Evolutionary conservation across 2,888 invertebrate genomes (phyloP).

Genomic region (Dynastes grantii): DNA sequence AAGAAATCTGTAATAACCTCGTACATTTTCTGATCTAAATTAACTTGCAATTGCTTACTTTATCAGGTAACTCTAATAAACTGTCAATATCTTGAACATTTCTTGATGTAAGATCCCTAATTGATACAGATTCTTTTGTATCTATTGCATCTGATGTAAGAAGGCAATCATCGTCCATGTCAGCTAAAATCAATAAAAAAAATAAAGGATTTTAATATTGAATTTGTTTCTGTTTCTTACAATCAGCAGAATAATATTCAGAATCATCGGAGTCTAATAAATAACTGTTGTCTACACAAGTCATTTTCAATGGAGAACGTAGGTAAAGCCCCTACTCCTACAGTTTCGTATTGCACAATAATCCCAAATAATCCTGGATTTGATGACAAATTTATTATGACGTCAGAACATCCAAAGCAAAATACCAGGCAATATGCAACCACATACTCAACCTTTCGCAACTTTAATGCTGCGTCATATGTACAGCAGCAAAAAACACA

Average conservation of each 20-base stretch:
- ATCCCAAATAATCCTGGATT: neutral
- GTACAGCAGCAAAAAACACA: too few species aligned
- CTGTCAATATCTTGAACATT: constrained; percentile 30
- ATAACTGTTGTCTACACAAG: neutral
- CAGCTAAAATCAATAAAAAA: constrained; percentile 4
- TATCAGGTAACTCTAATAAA: constrained; percentile 41
- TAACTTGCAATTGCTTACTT: constrained; percentile 16
- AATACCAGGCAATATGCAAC: too few species aligned
- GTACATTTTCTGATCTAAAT: neutral
- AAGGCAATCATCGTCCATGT: constrained; percentile 18
- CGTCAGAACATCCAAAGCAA: too few species aligned
- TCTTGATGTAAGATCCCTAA: constrained; percentile 1
- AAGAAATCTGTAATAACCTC: constrained; percentile 59
- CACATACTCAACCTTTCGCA: too few species aligned
- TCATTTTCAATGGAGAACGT: neutral
- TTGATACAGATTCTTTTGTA: neutral
- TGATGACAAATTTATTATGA: neutral
- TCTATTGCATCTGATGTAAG: constrained; percentile 16
- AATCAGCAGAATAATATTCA: constrained; percentile 14
- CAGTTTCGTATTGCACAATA: too few species aligned
- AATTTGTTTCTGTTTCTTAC: constrained; percentile 9
- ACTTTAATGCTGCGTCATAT: too few species aligned
- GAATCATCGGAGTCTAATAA: constrained; percentile 10
- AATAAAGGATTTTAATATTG: neutral
- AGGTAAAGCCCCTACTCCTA: neutral